phyloP scores from a whole-genome alignment of 2,797 vertebrate species.

The Pelochelys cantorii region DNA sequence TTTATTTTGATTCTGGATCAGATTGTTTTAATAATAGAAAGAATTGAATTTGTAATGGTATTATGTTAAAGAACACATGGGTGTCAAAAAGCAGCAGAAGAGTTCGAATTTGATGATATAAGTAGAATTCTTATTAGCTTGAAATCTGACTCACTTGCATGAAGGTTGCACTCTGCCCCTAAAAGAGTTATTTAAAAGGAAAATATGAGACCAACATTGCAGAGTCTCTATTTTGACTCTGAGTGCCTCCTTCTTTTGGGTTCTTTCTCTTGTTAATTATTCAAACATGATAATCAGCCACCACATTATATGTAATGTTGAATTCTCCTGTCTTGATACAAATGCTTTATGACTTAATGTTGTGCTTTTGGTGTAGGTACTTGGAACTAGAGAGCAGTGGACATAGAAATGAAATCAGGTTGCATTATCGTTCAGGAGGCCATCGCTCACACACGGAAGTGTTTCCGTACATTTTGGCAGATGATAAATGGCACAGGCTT shows the following conservation, averaged over 20 bases:
- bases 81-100: background rate
- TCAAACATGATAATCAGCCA: background rate
- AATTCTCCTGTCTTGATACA: constrained; percentile 27
- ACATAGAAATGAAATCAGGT: constrained; percentile 94
- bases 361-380: constrained; percentile 83
- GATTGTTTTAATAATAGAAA: background rate
- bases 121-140: background rate
- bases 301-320: constrained; percentile 8
- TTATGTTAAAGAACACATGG: background rate
- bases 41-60: background rate
- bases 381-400: constrained; percentile 98
- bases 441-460: constrained; percentile 93
- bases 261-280: background rate
- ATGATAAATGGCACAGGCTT: constrained; percentile 96
- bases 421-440: constrained; percentile 92
- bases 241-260: background rate
- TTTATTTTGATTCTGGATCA: background rate
- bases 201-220: background rate
- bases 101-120: background rate
- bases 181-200: background rate
- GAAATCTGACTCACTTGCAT: background rate
- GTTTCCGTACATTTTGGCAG: constrained; percentile 96
- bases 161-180: background rate
- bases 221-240: background rate
- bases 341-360: constrained; percentile 10